phyloP scores from a whole-genome alignment of 2,888 invertebrate genomes.

The Anaspis maculata region DNA sequence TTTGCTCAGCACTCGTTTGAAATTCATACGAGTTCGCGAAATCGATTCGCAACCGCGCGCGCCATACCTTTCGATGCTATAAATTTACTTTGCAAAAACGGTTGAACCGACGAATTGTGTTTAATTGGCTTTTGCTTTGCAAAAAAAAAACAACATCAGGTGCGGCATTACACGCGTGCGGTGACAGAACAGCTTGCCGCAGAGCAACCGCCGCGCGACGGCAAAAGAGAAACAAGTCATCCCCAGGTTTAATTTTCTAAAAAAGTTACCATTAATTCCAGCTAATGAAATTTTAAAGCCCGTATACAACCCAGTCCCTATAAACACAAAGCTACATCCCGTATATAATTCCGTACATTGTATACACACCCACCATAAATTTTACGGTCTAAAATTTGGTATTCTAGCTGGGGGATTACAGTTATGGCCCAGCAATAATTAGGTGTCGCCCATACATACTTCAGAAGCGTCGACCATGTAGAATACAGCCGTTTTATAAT shows the following conservation, averaged over 20 bases:
- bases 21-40: too few species aligned
- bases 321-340: conserved; percentile 10
- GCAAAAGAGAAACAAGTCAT: conserved; percentile 1
- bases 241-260: conserved; percentile 12
- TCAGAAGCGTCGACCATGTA: conserved; percentile 22
- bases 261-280: conserved; percentile 19
- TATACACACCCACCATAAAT: conserved; percentile 21
- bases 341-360: conserved; percentile 17
- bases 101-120: too few species aligned
- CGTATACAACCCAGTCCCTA: conserved; percentile 10
- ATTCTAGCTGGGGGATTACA: conserved; percentile 28
- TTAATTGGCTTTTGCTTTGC: too few species aligned
- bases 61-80: too few species aligned
- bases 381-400: conserved; percentile 26
- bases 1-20: too few species aligned
- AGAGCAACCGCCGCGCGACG: too few species aligned
- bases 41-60: too few species aligned
- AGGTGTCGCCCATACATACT: conserved; percentile 31
- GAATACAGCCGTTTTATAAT: conserved; percentile 16
- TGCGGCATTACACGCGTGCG: too few species aligned
- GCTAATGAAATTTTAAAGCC: conserved; percentile 23
- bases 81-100: too few species aligned
- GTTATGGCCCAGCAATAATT: conserved; percentile 30
- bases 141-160: too few species aligned
- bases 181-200: too few species aligned